A percentile compares a stretch with the other conserved stretches of the same genome.
Evolutionary conservation across 2,113 vertebrate species (phyloP).

Genomic region (Neolamprologus variostigma): DNA sequence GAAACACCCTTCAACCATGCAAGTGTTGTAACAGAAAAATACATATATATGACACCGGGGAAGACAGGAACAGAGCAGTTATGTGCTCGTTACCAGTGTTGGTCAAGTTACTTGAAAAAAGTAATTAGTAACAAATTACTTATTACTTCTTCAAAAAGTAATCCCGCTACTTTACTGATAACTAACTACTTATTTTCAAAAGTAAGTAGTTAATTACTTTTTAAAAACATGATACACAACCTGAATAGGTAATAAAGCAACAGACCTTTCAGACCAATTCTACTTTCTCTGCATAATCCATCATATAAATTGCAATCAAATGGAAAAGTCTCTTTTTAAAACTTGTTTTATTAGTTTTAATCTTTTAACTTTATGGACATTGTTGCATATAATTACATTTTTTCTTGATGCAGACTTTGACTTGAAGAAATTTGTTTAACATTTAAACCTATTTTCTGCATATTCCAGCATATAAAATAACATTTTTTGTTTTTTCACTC

Average conservation of each 20-base stretch:
- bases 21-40: background rate
- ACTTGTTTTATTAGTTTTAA: background rate
- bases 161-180: background rate
- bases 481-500: background rate
- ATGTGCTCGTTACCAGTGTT: background rate
- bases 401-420: background rate
- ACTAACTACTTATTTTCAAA: background rate
- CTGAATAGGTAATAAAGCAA: background rate
- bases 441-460: background rate
- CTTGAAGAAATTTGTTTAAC: background rate
- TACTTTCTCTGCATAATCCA: background rate
- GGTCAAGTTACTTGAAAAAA: background rate
- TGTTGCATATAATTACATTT: too few species aligned
- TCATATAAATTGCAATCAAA: background rate
- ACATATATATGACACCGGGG: background rate
- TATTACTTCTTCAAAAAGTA: background rate
- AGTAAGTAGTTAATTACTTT: background rate
- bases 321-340: background rate
- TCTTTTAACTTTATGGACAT: background rate
- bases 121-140: background rate
- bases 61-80: background rate
- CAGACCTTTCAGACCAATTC: background rate
- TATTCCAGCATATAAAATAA: background rate
- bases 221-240: background rate
- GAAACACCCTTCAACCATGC: background rate